Conservation (phyloP, 2,113 vertebrate genomes). For the Limnothrissa miodon region DNA sequence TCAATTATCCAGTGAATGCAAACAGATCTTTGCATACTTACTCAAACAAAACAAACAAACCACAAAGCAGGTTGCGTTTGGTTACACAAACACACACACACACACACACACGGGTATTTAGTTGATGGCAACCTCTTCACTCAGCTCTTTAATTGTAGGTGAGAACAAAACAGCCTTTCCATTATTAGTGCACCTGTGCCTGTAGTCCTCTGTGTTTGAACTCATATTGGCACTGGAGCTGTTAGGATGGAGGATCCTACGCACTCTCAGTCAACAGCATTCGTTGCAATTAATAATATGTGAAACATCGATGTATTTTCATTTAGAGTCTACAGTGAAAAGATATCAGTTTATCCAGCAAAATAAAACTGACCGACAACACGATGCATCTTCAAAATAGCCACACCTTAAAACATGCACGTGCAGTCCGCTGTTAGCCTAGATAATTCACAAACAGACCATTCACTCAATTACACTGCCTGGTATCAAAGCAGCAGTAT, state of each 20-base stretch:
- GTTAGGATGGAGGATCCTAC: no score
- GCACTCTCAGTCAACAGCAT: no score
- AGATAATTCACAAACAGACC: background rate
- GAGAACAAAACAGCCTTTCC: slow-evolving; percentile 26
- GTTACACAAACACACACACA: background rate
- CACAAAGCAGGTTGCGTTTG: background rate
- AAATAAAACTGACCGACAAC: background rate
- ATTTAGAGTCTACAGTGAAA: background rate
- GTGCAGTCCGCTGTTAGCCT: background rate
- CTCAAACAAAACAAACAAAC: background rate
- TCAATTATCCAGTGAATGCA: slow-evolving; percentile 5
- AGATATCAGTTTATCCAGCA: background rate
- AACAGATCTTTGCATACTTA: background rate
- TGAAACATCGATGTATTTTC: no score
- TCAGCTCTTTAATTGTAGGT: slow-evolving; percentile 13
- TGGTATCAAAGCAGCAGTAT: background rate
- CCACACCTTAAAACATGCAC: background rate
- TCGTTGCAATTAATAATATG: background rate
- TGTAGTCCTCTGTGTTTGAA: background rate
- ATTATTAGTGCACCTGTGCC: background rate
- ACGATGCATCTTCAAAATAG: background rate
- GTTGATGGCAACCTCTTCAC: background rate
- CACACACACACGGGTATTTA: background rate
- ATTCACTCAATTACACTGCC: background rate
- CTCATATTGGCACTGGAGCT: background rate